phyloP scores from a whole-genome alignment of 2,888 invertebrate species.

The Stenoptilia bipunctidactyla region DNA sequence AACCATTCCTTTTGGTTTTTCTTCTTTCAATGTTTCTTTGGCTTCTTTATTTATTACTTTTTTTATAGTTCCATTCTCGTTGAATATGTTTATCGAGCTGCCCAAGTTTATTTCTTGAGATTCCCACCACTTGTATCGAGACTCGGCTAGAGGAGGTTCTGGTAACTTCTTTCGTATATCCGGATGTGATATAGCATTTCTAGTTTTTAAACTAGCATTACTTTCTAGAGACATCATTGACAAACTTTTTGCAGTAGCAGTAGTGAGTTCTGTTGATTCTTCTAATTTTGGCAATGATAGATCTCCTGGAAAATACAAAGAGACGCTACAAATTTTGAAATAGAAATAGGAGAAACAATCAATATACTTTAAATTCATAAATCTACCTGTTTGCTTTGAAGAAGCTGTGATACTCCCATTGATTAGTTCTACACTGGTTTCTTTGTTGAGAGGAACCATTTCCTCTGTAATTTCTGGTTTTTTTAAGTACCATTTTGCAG shows the following conservation, averaged over 20 bases:
- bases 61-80: constrained; percentile 32
- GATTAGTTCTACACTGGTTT: constrained; percentile 30
- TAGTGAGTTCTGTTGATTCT: constrained; percentile 28
- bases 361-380: too few species aligned
- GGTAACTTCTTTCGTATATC: constrained; percentile 38
- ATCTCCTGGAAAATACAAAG: constrained; percentile 9
- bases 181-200: constrained; percentile 55
- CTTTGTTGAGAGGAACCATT: constrained; percentile 40
- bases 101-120: constrained; percentile 71
- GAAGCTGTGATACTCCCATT: constrained; percentile 37
- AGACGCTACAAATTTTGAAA: too few species aligned
- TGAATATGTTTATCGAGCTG: constrained; percentile 73
- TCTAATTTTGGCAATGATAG: constrained; percentile 25
- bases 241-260: constrained; percentile 36
- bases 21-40: constrained; percentile 17
- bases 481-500: constrained; percentile 76
- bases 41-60: constrained; percentile 25
- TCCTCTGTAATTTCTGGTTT: constrained; percentile 34
- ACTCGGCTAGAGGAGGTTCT: constrained; percentile 31
- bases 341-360: too few species aligned
- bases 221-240: constrained; percentile 49
- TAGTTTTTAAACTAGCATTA: constrained; percentile 32
- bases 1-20: constrained; percentile 26
- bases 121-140: constrained; percentile 68
- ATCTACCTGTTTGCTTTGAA: constrained; percentile 37